Evolutionary conservation across 2,888 invertebrate species (phyloP).

Genomic region (Muscina levida): DNA sequence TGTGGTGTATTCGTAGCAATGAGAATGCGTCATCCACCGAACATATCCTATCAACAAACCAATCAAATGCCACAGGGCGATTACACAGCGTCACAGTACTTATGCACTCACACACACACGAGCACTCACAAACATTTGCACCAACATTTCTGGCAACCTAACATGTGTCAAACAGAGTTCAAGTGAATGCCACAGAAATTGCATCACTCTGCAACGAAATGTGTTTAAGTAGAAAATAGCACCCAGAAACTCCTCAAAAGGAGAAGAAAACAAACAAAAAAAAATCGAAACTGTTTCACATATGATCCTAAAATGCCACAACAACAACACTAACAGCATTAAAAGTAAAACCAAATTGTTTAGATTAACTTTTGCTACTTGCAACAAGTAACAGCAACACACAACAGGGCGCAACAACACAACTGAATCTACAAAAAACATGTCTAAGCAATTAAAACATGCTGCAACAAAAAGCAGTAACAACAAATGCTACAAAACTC

Average conservation of each 20-base stretch:
- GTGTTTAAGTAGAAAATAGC: background rate
- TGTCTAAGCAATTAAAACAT: constrained; percentile 38
- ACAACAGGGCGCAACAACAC: background rate
- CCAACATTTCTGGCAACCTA: background rate
- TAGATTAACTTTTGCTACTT: constrained; percentile 34
- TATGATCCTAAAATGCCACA: constrained; percentile 7
- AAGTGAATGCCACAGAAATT: constrained; percentile 34
- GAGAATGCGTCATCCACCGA: constrained; percentile 26
- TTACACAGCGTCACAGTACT: background rate
- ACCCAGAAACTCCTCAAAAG: background rate
- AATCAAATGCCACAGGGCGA: constrained; percentile 27
- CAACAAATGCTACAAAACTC: constrained; percentile 11
- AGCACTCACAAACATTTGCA: too few relatives aligned
- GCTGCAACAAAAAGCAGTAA: constrained; percentile 20
- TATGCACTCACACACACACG: background rate
- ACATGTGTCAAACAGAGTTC: constrained; percentile 35
- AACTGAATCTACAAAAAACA: constrained; percentile 20
- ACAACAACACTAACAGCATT: background rate
- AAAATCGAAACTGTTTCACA: constrained; percentile 26
- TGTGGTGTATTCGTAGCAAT: background rate
- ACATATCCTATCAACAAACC: background rate
- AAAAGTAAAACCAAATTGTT: constrained; percentile 32
- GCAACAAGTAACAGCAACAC: constrained; percentile 21
- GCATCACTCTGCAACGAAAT: constrained; percentile 32
- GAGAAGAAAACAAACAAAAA: background rate